Conservation (phyloP, 2,888 invertebrate species). For the Strigamia transsilvanica region DNA sequence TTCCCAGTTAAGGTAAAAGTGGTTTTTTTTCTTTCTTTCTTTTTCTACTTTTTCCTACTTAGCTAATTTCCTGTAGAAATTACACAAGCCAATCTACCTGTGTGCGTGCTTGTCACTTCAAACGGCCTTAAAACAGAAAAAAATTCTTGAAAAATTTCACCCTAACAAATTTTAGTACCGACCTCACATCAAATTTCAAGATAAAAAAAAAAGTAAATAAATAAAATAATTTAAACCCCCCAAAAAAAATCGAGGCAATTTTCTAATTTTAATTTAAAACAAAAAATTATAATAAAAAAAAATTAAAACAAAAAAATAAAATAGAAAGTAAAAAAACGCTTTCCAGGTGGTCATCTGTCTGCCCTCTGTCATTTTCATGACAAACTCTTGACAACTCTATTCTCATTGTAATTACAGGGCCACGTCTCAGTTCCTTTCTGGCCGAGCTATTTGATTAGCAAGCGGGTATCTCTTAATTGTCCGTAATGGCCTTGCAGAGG, state of each 20-base stretch:
- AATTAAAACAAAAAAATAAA: background rate
- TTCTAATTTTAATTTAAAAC: background rate
- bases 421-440: constrained; percentile 21
- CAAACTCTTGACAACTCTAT: constrained; percentile 33
- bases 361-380: constrained; percentile 36
- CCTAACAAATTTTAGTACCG: constrained; percentile 7
- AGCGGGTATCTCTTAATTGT: constrained; percentile 49
- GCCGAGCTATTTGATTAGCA: constrained; percentile 46
- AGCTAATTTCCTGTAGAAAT: constrained; percentile 49
- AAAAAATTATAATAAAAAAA: background rate
- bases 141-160: constrained; percentile 33
- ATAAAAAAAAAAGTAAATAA: background rate
- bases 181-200: background rate
- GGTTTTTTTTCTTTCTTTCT: background rate
- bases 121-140: constrained; percentile 19
- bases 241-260: background rate
- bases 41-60: constrained; percentile 37
- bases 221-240: background rate
- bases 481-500: constrained; percentile 44
- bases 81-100: constrained; percentile 45
- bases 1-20: constrained; percentile 16
- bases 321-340: background rate
- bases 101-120: constrained; percentile 47
- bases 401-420: constrained; percentile 40
- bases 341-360: constrained; percentile 31